Percentiles rank a stretch among this genome's conserved stretches.
Conservation (phyloP, 2,113 vertebrate genomes). For the Nesoenas mayeri region DNA sequence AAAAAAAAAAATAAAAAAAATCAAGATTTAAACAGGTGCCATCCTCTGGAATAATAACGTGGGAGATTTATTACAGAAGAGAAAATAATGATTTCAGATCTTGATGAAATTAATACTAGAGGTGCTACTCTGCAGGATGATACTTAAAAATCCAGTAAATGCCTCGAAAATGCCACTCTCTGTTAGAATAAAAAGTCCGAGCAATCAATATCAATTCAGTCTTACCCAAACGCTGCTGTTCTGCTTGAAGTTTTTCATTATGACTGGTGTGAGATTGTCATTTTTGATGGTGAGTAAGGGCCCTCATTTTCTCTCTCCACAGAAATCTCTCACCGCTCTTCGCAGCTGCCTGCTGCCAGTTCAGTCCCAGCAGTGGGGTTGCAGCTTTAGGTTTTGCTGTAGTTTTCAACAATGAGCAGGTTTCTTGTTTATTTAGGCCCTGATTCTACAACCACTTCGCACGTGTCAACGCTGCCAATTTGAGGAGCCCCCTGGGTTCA, state of each 20-base stretch:
- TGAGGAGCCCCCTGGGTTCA: neutral
- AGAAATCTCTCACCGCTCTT: neutral
- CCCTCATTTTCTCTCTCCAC: conserved; percentile 13
- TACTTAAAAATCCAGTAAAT: conserved; percentile 2
- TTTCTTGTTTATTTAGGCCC: neutral
- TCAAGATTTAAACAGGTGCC: neutral
- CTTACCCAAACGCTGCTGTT: neutral
- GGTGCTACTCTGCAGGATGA: neutral
- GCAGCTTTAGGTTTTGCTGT: neutral
- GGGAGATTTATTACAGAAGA: neutral
- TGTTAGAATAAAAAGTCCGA: neutral
- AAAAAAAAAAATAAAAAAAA: neutral
- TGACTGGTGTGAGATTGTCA: neutral
- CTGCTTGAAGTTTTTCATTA: conserved; percentile 11
- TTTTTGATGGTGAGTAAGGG: neutral
- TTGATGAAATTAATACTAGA: conserved; percentile 1
- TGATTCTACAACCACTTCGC: neutral
- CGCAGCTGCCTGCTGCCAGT: neutral
- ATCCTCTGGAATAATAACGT: neutral
- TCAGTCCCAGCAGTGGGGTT: neutral
- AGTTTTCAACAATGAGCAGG: neutral
- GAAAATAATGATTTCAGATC: neutral
- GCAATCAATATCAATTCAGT: conserved; percentile 34
- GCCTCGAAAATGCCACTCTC: neutral
- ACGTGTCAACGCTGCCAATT: neutral